Conservation (phyloP, 2,888 invertebrate genomes). For the Plusia festucae region DNA sequence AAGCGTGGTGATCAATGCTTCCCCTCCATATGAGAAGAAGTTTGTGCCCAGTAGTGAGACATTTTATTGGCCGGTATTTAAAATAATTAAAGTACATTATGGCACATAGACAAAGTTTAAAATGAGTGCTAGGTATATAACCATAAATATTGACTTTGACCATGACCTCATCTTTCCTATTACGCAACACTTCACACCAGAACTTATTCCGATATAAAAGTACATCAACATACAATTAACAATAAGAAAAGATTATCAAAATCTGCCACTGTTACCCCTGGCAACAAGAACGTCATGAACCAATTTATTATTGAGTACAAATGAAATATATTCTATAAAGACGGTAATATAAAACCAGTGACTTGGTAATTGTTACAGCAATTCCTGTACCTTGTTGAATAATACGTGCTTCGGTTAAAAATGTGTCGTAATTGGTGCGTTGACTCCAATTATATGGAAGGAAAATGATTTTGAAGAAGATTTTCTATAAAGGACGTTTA, state of each 20-base stretch:
- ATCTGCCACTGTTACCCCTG: conserved; percentile 1
- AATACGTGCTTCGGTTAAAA: conserved; percentile 34
- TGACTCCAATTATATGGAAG: conserved; percentile 17
- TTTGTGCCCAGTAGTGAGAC: too few relatives aligned
- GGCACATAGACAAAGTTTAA: too few relatives aligned
- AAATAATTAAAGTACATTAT: too few relatives aligned
- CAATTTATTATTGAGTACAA: conserved; percentile 16
- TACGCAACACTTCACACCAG: neutral
- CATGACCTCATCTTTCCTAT: neutral
- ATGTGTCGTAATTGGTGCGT: conserved; percentile 20
- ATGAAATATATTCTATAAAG: conserved; percentile 22
- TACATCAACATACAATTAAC: neutral
- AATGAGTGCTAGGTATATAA: too few relatives aligned
- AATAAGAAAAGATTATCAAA: neutral
- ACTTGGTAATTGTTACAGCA: conserved; percentile 33
- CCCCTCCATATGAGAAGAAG: too few relatives aligned
- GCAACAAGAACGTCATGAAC: conserved; percentile 13
- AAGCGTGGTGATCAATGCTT: too few relatives aligned
- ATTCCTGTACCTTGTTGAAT: conserved; percentile 28
- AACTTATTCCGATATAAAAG: neutral
- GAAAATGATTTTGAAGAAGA: conserved; percentile 25
- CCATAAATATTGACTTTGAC: neutral
- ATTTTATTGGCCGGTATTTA: too few relatives aligned
- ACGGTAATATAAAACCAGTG: conserved; percentile 14
- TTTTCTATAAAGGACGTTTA: conserved; percentile 23